Percentiles rank a stretch among this genome's conserved stretches.
Conservation (phyloP, 2,797 vertebrate genomes). For the Acomys russatus region DNA sequence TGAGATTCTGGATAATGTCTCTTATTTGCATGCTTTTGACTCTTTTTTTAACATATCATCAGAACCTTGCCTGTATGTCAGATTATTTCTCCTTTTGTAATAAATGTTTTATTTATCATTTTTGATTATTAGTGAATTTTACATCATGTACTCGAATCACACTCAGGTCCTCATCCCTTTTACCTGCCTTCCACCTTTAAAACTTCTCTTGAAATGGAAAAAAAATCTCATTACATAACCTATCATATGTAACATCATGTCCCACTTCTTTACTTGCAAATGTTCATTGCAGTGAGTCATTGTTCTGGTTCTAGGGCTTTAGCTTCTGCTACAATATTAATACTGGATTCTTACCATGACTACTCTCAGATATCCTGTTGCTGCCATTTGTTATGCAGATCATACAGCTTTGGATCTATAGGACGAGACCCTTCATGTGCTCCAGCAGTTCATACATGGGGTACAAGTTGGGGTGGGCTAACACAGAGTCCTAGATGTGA, state of each 20-base stretch:
- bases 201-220: not conserved
- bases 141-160: not conserved
- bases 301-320: not conserved
- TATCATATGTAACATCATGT: not conserved
- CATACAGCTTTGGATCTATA: not conserved
- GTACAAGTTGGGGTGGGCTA: not conserved
- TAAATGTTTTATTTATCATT: not conserved
- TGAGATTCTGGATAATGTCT: not conserved
- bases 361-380: not conserved
- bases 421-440: not conserved
- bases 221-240: not conserved
- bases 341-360: not conserved
- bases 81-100: not conserved
- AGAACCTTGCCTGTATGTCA: not conserved
- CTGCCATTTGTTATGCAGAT: not conserved
- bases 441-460: not conserved
- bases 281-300: not conserved
- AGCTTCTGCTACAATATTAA: not conserved
- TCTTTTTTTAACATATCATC: constrained; percentile 6
- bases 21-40: not conserved
- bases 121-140: not conserved
- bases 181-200: not conserved
- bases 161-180: not conserved
- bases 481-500: not conserved
- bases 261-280: not conserved